Evolutionary conservation across 1,140 invertebrate species (phyloP), one percentile per base, ranked within the genome.

Genomic region (Sweltsa coloradensis): DNA sequence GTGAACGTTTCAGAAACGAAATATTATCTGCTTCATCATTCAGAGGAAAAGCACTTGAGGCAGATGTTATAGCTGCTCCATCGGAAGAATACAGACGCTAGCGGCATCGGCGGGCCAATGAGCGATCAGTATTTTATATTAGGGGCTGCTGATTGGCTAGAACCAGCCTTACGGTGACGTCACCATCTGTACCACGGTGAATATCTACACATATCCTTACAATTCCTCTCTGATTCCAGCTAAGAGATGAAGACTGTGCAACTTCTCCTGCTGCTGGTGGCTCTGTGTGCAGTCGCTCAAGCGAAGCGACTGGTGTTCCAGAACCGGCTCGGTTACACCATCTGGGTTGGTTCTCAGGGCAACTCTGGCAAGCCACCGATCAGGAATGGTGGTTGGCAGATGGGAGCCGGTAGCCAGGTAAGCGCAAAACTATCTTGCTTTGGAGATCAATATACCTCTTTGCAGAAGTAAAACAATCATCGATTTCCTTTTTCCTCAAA

Each of bases 261-360:
- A 9, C 7, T 31, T 31, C 14, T 7, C 41, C n/a, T 44, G 42
- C 14, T 24, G n/a, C 9, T 29, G 13, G 11, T 36, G 14, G 1
- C 14, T 1, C 5, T 13, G 6, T n/a, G 23, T 18, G 44, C 1
- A 1, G 44, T 29, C 7, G 44, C 44, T 11, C 27, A 14, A 3
- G 27, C 21, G 4, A 13, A 41, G 34, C 9, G 9, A 7, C 37
- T 47, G 2, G 16, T 46, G 13, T 41, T 47, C 45, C 7, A 41
- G 34, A 47, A 47, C 24, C 11, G 41, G 9, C 45, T 24, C 9
- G 9, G 9, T 3, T 13, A 37, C 3, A 47, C 45, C 13, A 24
- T 47, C 19, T 47, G 45, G 45, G 37, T 47, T 4, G 45, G 45
- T 16, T n/a, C 45, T 9, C 22, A 40, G 18, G 34, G 34, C 34